These are phyloP conservation scores for Poecilia velifera DNA, from an alignment of 2,797 vertebrate species.

Conservation along the genomic window DNA sequence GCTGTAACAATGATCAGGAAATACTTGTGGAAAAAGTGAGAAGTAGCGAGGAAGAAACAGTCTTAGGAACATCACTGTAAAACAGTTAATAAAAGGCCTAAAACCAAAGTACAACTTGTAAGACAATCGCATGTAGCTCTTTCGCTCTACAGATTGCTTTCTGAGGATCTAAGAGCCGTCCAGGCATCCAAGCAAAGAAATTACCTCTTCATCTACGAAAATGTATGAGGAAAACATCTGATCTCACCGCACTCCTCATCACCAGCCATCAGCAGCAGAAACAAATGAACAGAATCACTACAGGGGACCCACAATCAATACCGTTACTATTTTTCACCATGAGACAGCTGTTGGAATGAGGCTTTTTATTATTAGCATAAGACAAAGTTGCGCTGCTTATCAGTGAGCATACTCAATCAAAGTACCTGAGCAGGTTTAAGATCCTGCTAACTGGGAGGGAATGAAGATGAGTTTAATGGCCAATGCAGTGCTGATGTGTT, in stretches of 20 bases:
- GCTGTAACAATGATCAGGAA: neutral
- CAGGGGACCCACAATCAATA: constrained; percentile 64
- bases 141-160: neutral
- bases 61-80: neutral
- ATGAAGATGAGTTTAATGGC: constrained; percentile 16
- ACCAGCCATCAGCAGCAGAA: constrained; percentile 50
- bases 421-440: constrained; percentile 6
- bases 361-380: constrained; percentile 20
- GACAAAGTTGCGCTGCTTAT: constrained; percentile 26
- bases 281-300: constrained; percentile 63
- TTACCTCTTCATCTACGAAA: constrained; percentile 40
- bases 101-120: neutral
- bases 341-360: constrained; percentile 31
- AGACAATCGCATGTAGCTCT: neutral
- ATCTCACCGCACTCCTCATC: constrained; percentile 63
- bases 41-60: neutral
- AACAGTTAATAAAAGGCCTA: neutral
- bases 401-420: constrained; percentile 4
- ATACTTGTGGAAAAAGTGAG: neutral
- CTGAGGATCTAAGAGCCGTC: constrained; percentile 18
- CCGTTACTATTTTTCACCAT: constrained; percentile 38
- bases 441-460: constrained; percentile 5
- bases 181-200: constrained; percentile 30
- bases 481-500: constrained; percentile 17
- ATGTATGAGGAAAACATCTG: constrained; percentile 62